Conservation (phyloP, 2,797 vertebrate species). For the Pagetopsis macropterus region DNA sequence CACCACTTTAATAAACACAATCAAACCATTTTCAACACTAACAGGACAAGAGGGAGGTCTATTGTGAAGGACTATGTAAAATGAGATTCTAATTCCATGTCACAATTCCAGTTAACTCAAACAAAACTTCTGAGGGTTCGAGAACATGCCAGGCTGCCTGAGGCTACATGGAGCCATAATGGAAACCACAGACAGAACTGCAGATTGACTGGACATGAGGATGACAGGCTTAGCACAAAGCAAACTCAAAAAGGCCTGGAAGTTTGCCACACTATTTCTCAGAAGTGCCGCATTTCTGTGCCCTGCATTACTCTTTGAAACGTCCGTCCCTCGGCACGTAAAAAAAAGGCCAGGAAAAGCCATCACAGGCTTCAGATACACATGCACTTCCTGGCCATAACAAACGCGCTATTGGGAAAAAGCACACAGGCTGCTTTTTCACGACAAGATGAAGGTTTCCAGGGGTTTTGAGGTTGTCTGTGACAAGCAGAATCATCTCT, state of each 20-base stretch:
- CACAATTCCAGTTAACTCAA: slow-evolving; percentile 76
- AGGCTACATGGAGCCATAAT: slow-evolving; percentile 71
- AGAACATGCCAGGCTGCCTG: slow-evolving; percentile 63
- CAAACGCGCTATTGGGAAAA: slow-evolving; percentile 65
- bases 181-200: slow-evolving; percentile 74
- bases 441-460: slow-evolving; percentile 43
- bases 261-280: slow-evolving; percentile 62
- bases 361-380: slow-evolving; percentile 60
- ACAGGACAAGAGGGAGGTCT: slow-evolving; percentile 44
- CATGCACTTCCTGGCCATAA: slow-evolving; percentile 55
- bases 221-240: slow-evolving; percentile 74
- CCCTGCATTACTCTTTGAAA: slow-evolving; percentile 61
- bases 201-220: slow-evolving; percentile 73
- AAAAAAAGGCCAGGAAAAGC: slow-evolving; percentile 63
- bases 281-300: slow-evolving; percentile 61
- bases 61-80: slow-evolving; percentile 61
- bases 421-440: slow-evolving; percentile 56
- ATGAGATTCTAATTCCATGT: slow-evolving; percentile 71
- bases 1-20: slow-evolving; percentile 54
- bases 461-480: slow-evolving; percentile 21
- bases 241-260: slow-evolving; percentile 63
- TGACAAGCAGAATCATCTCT: slow-evolving; percentile 60
- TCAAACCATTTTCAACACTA: slow-evolving; percentile 36
- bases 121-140: slow-evolving; percentile 73
- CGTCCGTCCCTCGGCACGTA: slow-evolving; percentile 38